Conservation (phyloP, 2,888 invertebrate species). For the Schrankia costaestrigalis region DNA sequence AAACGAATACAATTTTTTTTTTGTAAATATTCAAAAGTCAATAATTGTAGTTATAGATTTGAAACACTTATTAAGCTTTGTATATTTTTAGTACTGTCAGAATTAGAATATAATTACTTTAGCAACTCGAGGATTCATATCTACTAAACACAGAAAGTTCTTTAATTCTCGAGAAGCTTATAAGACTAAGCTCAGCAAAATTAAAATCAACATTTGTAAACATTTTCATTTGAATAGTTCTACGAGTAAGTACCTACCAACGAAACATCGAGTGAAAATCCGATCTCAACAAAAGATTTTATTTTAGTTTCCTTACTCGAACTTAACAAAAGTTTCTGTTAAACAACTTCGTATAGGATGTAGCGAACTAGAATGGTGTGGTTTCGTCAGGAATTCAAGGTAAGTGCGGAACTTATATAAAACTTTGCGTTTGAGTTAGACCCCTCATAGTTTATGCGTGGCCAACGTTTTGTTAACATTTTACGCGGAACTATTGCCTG, state of each 20-base stretch:
- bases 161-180: no score
- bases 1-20: no score
- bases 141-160: no score
- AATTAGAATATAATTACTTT: no score
- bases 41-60: no score
- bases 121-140: no score
- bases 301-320: constrained; percentile 6
- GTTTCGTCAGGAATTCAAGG: constrained; percentile 17
- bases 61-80: no score
- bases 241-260: neutral
- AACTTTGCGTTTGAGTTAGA: constrained; percentile 10
- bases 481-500: constrained; percentile 2
- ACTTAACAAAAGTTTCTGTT: constrained; percentile 15
- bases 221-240: neutral
- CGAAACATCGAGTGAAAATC: constrained; percentile 12
- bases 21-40: no score
- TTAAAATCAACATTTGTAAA: no score
- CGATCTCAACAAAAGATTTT: constrained; percentile 11
- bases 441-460: constrained; percentile 8
- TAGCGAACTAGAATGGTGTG: constrained; percentile 5
- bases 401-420: constrained; percentile 12
- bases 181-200: no score
- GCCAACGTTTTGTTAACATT: constrained; percentile 10
- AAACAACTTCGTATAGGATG: constrained; percentile 10
- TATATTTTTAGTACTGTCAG: no score